Conservation (phyloP, 1,140 invertebrate genomes). For the Drosophila carrolli region DNA sequence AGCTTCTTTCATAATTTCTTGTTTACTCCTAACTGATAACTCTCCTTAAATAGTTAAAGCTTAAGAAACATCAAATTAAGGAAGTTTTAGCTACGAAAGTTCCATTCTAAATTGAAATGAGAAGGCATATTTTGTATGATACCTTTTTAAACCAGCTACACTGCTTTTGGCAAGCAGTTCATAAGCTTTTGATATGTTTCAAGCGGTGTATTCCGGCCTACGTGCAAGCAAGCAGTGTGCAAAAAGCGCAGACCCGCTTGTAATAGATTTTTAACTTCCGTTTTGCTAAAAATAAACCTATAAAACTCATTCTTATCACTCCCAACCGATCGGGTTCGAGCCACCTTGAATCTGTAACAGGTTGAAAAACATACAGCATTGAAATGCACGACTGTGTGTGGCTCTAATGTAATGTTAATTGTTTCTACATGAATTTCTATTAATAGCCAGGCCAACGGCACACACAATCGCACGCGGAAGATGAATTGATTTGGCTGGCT, state of each 20-base stretch:
- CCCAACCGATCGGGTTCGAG: conserved; percentile 10
- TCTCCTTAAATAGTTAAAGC: too few relatives aligned
- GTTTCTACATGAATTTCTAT: conserved; percentile 58
- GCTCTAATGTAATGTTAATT: conserved; percentile 64
- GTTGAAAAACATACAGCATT: conserved; percentile 38
- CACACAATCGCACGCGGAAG: conserved; percentile 52
- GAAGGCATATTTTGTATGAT: too few relatives aligned
- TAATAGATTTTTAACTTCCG: conserved; percentile 29
- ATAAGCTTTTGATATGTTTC: neutral
- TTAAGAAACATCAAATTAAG: too few relatives aligned
- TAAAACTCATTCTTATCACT: conserved; percentile 39
- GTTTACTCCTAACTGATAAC: too few relatives aligned
- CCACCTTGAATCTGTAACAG: conserved; percentile 75
- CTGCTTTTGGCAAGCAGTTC: conserved; percentile 22
- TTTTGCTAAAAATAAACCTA: conserved; percentile 39
- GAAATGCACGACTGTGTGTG: conserved; percentile 40
- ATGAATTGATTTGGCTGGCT: conserved; percentile 49
- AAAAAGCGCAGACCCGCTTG: neutral
- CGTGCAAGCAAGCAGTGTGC: conserved; percentile 1
- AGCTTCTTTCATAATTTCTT: neutral
- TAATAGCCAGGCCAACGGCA: conserved; percentile 49
- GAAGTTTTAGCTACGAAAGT: too few relatives aligned
- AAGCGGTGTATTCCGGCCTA: conserved; percentile 5
- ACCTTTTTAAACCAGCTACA: neutral
- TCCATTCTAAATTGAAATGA: too few relatives aligned